Percentiles rank a stretch among this genome's conserved stretches.
phyloP scores from a whole-genome alignment of 2,888 invertebrate species.

The Mimachlamys varia region DNA sequence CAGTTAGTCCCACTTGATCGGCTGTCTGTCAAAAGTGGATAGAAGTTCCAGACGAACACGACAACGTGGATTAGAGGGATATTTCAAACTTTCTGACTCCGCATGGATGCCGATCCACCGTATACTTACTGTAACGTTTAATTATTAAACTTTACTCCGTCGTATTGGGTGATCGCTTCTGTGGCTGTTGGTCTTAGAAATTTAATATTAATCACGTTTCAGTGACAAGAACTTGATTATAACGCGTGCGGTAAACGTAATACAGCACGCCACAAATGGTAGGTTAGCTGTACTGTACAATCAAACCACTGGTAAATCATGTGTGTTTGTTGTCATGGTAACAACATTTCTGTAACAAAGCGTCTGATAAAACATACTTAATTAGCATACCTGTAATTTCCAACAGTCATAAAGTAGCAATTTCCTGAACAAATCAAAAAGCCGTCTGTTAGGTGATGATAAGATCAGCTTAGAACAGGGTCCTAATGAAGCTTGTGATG shows the following conservation, averaged over 20 bases:
- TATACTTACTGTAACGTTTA: neutral
- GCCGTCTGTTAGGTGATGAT: neutral
- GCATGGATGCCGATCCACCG: neutral
- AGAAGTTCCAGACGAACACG: neutral
- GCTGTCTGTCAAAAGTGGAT: neutral
- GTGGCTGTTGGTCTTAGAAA: neutral
- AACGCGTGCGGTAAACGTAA: neutral
- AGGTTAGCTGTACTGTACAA: neutral
- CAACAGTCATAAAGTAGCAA: neutral
- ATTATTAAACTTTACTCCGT: constrained; percentile 17
- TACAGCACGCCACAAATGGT: neutral
- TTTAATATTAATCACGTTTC: neutral
- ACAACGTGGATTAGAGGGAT: neutral
- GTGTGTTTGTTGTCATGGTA: constrained; percentile 23
- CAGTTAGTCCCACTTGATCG: neutral
- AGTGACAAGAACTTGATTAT: neutral
- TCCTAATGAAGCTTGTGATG: neutral
- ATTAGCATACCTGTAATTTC: neutral
- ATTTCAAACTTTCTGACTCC: neutral
- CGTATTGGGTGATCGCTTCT: neutral
- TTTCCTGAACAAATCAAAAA: neutral
- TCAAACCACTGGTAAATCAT: neutral
- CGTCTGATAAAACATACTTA: neutral
- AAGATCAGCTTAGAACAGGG: neutral
- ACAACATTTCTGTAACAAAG: neutral